phyloP scores from a whole-genome alignment of 2,113 vertebrate genomes.

The Toxotes chatareus region DNA sequence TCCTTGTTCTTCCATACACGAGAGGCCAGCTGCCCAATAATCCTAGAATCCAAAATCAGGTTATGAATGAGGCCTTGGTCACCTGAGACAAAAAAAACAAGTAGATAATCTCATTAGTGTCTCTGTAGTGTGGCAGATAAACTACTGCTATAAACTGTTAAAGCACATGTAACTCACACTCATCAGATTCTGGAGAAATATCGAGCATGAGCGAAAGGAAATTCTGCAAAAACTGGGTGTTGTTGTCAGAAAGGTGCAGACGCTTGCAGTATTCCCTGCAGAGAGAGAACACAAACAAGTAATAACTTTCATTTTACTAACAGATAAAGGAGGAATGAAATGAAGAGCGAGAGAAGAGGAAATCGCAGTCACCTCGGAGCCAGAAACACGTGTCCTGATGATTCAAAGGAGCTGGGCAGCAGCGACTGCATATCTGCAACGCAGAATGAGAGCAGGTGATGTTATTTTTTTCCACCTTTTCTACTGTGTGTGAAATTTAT shows the following conservation, averaged over 20 bases:
- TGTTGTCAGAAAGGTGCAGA: constrained; percentile 96
- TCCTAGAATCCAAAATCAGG: constrained; percentile 95
- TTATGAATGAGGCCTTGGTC: constrained; percentile 97
- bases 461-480: constrained; percentile 16
- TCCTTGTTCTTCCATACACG: constrained; percentile 96
- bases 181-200: constrained; percentile 96
- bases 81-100: constrained; percentile 78
- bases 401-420: constrained; percentile 96
- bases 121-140: constrained; percentile 9
- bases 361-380: constrained; percentile 89
- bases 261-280: constrained; percentile 97
- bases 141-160: neutral
- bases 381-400: constrained; percentile 97
- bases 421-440: constrained; percentile 97
- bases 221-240: constrained; percentile 98
- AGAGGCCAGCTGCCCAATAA: constrained; percentile 93
- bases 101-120: neutral
- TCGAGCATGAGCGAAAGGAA: constrained; percentile 98
- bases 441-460: constrained; percentile 84
- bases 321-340: neutral
- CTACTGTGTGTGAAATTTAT: neutral
- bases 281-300: constrained; percentile 38
- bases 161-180: constrained; percentile 87
- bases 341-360: neutral
- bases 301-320: neutral